Evolutionary conservation across 1,140 invertebrate species (phyloP).

Genomic region (Aphaenogaster floridana): DNA sequence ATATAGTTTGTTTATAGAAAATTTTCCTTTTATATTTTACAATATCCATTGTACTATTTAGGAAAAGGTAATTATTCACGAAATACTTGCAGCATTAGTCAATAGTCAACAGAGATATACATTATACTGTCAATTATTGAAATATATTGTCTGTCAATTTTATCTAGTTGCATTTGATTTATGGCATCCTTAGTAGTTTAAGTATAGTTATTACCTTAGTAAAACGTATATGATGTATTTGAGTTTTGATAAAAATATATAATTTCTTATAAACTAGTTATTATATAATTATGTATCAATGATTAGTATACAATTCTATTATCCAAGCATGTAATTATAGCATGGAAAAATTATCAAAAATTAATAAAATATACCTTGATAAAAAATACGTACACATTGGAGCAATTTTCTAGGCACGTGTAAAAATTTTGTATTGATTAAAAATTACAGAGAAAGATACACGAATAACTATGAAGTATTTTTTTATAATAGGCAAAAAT

Average conservation of each 20-base stretch:
- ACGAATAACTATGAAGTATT: neutral
- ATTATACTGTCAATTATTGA: conserved; percentile 29
- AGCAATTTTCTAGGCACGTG: neutral
- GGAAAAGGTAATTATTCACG: neutral
- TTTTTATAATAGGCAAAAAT: neutral
- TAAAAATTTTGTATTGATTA: neutral
- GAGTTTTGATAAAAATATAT: neutral
- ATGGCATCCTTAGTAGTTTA: neutral
- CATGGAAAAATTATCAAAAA: neutral
- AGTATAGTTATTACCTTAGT: neutral
- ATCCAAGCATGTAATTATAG: neutral
- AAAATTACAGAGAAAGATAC: neutral
- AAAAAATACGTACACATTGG: neutral
- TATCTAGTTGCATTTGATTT: neutral
- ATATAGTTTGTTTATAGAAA: neutral
- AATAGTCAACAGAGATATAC: neutral
- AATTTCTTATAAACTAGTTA: neutral
- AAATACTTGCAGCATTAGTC: conserved; percentile 1
- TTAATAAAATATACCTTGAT: neutral
- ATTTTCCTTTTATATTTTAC: neutral
- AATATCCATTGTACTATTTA: neutral
- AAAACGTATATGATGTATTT: neutral
- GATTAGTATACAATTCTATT: neutral
- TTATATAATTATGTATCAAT: neutral
- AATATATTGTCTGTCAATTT: conserved; percentile 21